These are phyloP conservation scores for Amblyopsis hoosieri DNA, from an alignment of 2,797 vertebrate genomes.

Conservation along the genomic window DNA sequence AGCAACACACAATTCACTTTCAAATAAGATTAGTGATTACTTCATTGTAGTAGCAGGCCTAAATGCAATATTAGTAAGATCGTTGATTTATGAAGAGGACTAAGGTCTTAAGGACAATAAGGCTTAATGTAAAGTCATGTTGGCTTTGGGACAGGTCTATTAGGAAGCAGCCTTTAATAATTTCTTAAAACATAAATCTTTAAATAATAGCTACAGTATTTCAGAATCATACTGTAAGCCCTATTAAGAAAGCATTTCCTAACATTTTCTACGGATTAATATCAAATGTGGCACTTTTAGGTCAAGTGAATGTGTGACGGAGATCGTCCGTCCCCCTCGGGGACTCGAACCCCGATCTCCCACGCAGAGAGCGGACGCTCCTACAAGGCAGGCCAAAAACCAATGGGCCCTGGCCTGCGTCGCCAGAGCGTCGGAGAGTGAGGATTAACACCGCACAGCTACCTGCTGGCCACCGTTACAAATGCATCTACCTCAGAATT, in stretches of 20 bases:
- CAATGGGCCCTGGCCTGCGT: no score
- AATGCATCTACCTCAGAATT: constrained; percentile 22
- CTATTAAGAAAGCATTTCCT: constrained; percentile 52
- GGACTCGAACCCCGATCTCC: no score
- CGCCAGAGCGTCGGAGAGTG: no score
- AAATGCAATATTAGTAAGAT: constrained; percentile 74
- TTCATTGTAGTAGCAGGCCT: constrained; percentile 69
- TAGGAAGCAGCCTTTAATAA: constrained; percentile 72
- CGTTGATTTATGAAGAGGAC: constrained; percentile 80
- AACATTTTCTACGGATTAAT: constrained; percentile 57
- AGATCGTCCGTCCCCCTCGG: no score
- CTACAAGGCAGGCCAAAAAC: no score
- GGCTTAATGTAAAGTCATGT: constrained; percentile 75
- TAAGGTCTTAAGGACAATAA: constrained; percentile 76
- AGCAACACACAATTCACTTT: constrained; percentile 55
- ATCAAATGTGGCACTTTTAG: constrained; percentile 38
- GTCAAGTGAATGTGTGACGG: constrained; percentile 10
- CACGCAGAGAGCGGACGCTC: no score
- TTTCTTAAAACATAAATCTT: constrained; percentile 76
- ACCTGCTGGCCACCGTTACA: no score
- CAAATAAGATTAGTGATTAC: constrained; percentile 72
- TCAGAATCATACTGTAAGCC: constrained; percentile 55
- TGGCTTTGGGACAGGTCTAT: constrained; percentile 73
- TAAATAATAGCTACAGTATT: constrained; percentile 55
- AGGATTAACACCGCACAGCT: no score